phyloP scores from a whole-genome alignment of 2,113 vertebrate genomes.

The Oryzias celebensis region DNA sequence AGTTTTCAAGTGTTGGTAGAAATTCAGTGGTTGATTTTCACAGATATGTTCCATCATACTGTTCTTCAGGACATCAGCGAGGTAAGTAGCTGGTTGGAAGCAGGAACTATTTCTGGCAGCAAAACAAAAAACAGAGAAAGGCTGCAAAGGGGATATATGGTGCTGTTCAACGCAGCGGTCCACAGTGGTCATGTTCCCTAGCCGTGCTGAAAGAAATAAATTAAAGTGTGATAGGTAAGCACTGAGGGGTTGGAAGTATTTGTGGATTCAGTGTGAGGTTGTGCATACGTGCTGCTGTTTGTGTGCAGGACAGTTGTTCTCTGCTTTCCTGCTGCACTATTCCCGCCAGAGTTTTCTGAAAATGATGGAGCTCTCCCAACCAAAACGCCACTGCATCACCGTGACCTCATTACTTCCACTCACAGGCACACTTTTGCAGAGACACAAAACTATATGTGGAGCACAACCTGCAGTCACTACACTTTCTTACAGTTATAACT shows the following conservation, averaged over 20 bases:
- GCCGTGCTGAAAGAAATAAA: constrained; percentile 32
- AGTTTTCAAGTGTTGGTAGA: too few relatives aligned
- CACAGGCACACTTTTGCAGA: constrained; percentile 25
- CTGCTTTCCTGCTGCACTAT: constrained; percentile 60
- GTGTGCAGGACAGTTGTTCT: constrained; percentile 60
- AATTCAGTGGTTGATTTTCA: too few relatives aligned
- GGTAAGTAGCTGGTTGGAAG: too few relatives aligned
- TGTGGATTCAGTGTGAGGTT: neutral
- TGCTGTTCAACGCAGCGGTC: constrained; percentile 6
- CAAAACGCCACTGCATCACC: constrained; percentile 59
- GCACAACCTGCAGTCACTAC: neutral
- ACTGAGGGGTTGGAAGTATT: constrained; percentile 15
- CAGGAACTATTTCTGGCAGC: neutral
- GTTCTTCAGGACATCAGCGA: too few relatives aligned
- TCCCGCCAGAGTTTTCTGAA: constrained; percentile 70
- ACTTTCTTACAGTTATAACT: neutral
- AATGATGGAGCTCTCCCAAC: constrained; percentile 81
- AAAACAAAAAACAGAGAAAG: constrained; percentile 2
- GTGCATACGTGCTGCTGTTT: constrained; percentile 7
- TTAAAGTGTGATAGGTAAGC: constrained; percentile 31
- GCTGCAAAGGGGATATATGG: constrained; percentile 1
- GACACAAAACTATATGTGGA: constrained; percentile 1
- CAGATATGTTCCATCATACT: too few relatives aligned
- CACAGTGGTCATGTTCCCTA: constrained; percentile 17
- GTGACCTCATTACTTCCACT: constrained; percentile 75